Conservation (phyloP, 2,113 vertebrate species). For the Phocoena phocoena region DNA sequence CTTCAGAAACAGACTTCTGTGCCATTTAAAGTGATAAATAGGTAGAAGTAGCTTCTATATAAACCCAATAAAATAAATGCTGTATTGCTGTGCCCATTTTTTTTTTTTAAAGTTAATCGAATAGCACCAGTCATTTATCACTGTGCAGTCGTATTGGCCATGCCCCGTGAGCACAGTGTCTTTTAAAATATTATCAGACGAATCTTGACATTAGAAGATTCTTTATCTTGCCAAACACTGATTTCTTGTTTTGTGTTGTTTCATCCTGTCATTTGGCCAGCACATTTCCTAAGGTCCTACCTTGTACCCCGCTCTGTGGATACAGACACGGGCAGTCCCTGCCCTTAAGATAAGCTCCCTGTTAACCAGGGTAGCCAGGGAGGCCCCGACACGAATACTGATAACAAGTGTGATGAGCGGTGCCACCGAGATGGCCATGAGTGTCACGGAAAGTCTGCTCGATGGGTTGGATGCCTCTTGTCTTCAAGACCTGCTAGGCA, state of each 20-base stretch:
- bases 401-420: fast-evolving
- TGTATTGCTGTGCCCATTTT: slow-evolving; percentile 26
- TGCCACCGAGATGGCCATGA: background rate
- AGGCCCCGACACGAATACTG: fast-evolving
- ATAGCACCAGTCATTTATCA: background rate
- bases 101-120: slow-evolving; percentile 8
- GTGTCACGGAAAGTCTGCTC: fast-evolving
- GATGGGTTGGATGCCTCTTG: background rate
- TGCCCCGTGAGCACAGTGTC: background rate
- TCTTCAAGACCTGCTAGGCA: background rate
- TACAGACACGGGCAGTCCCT: background rate
- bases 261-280: background rate
- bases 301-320: fast-evolving
- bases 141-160: background rate
- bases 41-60: slow-evolving; percentile 35
- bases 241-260: slow-evolving; percentile 8
- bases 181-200: slow-evolving; percentile 17
- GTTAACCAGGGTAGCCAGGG: background rate
- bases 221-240: slow-evolving; percentile 41
- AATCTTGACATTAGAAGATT: background rate
- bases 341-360: background rate
- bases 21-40: slow-evolving; percentile 38
- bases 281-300: background rate
- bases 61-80: slow-evolving; percentile 35
- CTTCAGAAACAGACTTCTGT: slow-evolving; percentile 23